Evolutionary conservation across 2,888 invertebrate species (phyloP), one percentile per base, ranked within the genome.

Genomic region (Cerceris ruficornis): DNA sequence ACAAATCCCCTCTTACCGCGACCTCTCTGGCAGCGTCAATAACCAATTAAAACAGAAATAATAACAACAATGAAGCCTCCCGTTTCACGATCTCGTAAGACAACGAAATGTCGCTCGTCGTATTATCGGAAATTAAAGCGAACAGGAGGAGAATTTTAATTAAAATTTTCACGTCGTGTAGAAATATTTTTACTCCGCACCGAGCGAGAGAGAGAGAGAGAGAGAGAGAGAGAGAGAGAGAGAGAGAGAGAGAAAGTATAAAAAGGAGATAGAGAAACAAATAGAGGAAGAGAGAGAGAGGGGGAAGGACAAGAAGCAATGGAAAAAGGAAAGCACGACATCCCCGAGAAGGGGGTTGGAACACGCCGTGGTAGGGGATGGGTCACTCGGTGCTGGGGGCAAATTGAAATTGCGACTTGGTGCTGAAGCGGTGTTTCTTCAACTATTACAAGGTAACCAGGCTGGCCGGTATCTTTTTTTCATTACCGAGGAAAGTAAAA

Each of bases 361-460:
- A 28, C 28, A 28, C 4, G 28, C 2, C 28, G 4, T 28, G 4
- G 28, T 28, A 28, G 28, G 28, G 46, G 8, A 9, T 43, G 60
- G 15, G 60, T 28, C 46, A 15, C 15, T 43, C 60, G 60, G 60
- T 28, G 64, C 60, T 69, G 66, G 66, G 75, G 72, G 83, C 83
- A 84, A 86, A 88, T 85, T 86, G 86, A 86, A 85, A 86, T 84
- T 79, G 80, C 72, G 80, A 83, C 82, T 85, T 81, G 71, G 83
- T 73, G 86, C 80, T 77, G 74, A 64, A 71, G 43, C 46, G 66
- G 65, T 52, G 69, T 64, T 74, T 62, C 69, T 74, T 74, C 69
- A 64, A 69, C 69, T 69, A 64, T 74, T 62, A 62, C 62, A 59
- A 74, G 58, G 57, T 69, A 69, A 69, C 62, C 55, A 61, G 55